phyloP scores from a whole-genome alignment of 2,888 invertebrate genomes.

The Leucozona laternaria region DNA sequence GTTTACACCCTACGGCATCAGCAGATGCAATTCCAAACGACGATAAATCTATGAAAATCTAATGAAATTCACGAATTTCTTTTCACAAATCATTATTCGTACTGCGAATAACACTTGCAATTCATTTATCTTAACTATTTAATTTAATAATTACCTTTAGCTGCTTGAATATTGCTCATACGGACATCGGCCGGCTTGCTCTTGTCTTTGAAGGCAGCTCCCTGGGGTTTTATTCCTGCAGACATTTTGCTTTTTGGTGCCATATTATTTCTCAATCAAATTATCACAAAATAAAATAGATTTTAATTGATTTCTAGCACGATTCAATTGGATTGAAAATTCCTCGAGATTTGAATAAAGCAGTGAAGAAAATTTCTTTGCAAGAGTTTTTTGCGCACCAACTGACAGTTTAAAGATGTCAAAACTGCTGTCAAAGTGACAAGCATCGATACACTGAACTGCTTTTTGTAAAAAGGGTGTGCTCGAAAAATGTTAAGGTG shows the following conservation, averaged over 20 bases:
- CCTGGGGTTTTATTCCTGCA: constrained; percentile 80
- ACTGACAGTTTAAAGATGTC: constrained; percentile 55
- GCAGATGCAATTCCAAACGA: constrained; percentile 48
- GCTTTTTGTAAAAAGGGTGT: background rate
- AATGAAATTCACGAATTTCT: background rate
- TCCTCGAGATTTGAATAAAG: constrained; percentile 36
- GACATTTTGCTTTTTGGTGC: constrained; percentile 81
- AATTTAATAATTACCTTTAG: constrained; percentile 91
- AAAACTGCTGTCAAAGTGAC: constrained; percentile 15
- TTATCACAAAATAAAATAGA: constrained; percentile 25
- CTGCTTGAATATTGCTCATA: constrained; percentile 97
- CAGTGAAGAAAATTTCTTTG: constrained; percentile 51
- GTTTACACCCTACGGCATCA: constrained; percentile 69
- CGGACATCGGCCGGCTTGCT: constrained; percentile 97
- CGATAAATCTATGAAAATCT: constrained; percentile 45
- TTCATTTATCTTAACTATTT: background rate
- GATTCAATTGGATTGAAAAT: constrained; percentile 61
- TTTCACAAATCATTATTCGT: background rate
- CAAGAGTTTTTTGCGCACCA: background rate
- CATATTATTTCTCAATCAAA: constrained; percentile 77
- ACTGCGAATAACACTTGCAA: constrained; percentile 10
- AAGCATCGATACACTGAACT: constrained; percentile 25
- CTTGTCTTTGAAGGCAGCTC: constrained; percentile 93
- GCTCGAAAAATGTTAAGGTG: constrained; percentile 5
- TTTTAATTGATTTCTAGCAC: constrained; percentile 20